phyloP scores from a whole-genome alignment of 2,797 vertebrate genomes.

The Lophius americanus region DNA sequence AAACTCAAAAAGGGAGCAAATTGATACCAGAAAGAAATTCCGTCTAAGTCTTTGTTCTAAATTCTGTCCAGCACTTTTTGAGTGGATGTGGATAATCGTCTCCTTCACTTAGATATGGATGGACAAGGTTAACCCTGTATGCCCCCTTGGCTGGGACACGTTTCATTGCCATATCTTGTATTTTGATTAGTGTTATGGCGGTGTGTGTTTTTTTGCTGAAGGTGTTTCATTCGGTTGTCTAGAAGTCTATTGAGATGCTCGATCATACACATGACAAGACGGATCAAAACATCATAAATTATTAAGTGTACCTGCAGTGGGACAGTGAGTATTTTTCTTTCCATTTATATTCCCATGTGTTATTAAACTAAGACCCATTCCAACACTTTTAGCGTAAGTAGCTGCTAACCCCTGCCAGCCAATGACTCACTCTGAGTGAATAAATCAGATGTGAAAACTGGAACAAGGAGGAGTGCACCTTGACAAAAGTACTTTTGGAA shows the following conservation, averaged over 20 bases:
- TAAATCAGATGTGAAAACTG: constrained; percentile 9
- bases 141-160: no score
- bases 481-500: constrained; percentile 12
- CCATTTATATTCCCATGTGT: neutral
- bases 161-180: no score
- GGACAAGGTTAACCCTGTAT: no score
- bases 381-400: constrained; percentile 10
- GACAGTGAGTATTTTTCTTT: neutral
- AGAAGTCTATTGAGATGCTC: no score
- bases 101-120: no score
- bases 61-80: no score
- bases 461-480: constrained; percentile 18
- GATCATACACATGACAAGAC: neutral
- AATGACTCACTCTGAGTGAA: constrained; percentile 30
- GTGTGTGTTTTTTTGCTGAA: neutral
- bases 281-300: neutral
- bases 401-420: constrained; percentile 7
- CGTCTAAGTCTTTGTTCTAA: neutral
- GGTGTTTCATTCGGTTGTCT: neutral
- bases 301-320: neutral
- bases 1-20: constrained; percentile 1
- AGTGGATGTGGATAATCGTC: no score
- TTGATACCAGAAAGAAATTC: neutral
- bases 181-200: no score
- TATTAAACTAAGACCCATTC: neutral